Evolutionary conservation across 2,797 vertebrate genomes (phyloP).

Genomic region (Antennarius maculatus): DNA sequence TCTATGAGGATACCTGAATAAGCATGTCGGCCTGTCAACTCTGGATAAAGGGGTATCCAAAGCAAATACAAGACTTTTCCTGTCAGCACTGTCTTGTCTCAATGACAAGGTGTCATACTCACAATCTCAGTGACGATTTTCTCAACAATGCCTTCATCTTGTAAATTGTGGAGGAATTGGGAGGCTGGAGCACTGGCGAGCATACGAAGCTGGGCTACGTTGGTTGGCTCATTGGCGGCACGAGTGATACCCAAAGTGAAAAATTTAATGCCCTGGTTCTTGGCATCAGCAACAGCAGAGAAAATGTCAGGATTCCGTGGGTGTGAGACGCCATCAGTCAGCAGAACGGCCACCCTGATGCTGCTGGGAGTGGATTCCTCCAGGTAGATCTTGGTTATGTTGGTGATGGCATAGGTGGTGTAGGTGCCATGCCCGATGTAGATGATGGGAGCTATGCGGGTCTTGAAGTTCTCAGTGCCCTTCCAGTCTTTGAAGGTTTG

Average conservation of each 20-base stretch:
- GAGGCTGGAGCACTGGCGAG: constrained; percentile 87
- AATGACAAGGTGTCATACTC: constrained; percentile 68
- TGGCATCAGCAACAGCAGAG: constrained; percentile 88
- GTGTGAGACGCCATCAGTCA: constrained; percentile 89
- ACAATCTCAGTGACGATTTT: constrained; percentile 88
- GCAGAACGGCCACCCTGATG: constrained; percentile 85
- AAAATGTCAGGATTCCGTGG: constrained; percentile 94
- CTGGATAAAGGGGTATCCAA: constrained; percentile 28
- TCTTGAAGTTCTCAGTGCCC: constrained; percentile 86
- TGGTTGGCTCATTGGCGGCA: constrained; percentile 85
- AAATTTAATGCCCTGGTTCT: constrained; percentile 89
- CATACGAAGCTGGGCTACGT: constrained; percentile 86
- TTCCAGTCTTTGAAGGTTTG: constrained; percentile 89
- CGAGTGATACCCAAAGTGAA: constrained; percentile 90
- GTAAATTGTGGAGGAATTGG: constrained; percentile 87
- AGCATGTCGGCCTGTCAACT: constrained; percentile 41
- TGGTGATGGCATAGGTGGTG: constrained; percentile 93
- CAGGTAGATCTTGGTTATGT: constrained; percentile 89
- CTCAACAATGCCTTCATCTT: constrained; percentile 83
- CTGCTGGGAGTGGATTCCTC: constrained; percentile 83
- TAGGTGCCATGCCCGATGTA: constrained; percentile 93
- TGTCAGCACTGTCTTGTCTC: constrained; percentile 16
- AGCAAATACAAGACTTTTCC: constrained; percentile 27
- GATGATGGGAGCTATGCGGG: constrained; percentile 79
- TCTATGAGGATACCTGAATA: constrained; percentile 46